Conservation (phyloP, 2,888 invertebrate species). For the Pandemis heparana region DNA sequence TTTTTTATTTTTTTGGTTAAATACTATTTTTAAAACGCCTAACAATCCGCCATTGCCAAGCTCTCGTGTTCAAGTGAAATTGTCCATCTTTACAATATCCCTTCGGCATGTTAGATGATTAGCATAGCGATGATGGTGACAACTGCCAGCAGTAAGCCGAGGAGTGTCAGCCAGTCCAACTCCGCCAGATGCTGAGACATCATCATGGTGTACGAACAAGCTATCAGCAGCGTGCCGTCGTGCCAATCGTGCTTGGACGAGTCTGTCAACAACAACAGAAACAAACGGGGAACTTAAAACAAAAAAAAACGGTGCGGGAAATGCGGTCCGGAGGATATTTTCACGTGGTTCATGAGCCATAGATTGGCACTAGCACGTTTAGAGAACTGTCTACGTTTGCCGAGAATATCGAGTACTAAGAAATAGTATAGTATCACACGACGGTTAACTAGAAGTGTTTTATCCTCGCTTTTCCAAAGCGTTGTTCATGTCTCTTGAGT, state of each 20-base stretch:
- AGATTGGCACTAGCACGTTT: neutral
- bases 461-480: too few relatives aligned
- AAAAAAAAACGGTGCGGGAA: conserved; percentile 42
- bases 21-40: too few relatives aligned
- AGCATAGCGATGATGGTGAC: conserved; percentile 90
- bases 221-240: conserved; percentile 89
- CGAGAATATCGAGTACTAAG: too few relatives aligned
- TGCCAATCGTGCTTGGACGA: conserved; percentile 85
- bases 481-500: too few relatives aligned
- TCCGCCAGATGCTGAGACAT: conserved; percentile 89
- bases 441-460: too few relatives aligned
- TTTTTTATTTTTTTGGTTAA: too few relatives aligned
- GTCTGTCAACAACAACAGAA: conserved; percentile 75
- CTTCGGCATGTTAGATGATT: conserved; percentile 73
- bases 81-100: conserved; percentile 21
- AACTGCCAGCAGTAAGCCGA: conserved; percentile 91
- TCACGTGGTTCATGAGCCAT: neutral
- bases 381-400: neutral
- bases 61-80: too few relatives aligned
- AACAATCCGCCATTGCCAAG: too few relatives aligned
- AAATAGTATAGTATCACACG: too few relatives aligned
- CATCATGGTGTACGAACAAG: conserved; percentile 91
- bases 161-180: conserved; percentile 90
- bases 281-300: conserved; percentile 46
- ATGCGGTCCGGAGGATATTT: neutral